Conservation (phyloP, 2,113 vertebrate genomes). For the Monopterus albus region DNA sequence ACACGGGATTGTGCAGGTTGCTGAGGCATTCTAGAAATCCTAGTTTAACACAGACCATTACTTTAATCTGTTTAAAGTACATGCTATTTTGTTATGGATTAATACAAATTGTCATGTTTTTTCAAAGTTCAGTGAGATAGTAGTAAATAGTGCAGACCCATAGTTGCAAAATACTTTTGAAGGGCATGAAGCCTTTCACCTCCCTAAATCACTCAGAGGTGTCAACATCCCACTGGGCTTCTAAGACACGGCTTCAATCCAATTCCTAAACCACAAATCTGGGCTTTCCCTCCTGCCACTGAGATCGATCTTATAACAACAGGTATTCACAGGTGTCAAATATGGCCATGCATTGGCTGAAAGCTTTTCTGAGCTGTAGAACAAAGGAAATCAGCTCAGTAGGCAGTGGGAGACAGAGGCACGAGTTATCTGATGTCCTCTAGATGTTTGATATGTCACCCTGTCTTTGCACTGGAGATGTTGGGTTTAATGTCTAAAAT, state of each 20-base stretch:
- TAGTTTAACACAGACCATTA: not conserved
- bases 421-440: slow-evolving; percentile 58
- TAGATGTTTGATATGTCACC: slow-evolving; percentile 66
- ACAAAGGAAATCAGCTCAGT: slow-evolving; percentile 68
- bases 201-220: slow-evolving; percentile 65
- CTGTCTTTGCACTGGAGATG: slow-evolving; percentile 40
- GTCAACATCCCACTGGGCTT: slow-evolving; percentile 68
- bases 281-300: slow-evolving; percentile 56
- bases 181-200: slow-evolving; percentile 64
- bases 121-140: slow-evolving; percentile 19
- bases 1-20: not conserved
- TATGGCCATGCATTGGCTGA: slow-evolving; percentile 59
- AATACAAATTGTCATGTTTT: not conserved
- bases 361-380: slow-evolving; percentile 61
- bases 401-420: slow-evolving; percentile 35
- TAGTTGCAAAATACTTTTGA: slow-evolving; percentile 63
- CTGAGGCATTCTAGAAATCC: slow-evolving; percentile 3
- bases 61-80: slow-evolving; percentile 1
- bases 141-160: slow-evolving; percentile 27
- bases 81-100: not conserved
- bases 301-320: slow-evolving; percentile 73
- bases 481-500: slow-evolving; percentile 32
- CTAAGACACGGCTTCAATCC: slow-evolving; percentile 67
- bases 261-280: slow-evolving; percentile 68
- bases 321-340: slow-evolving; percentile 70